These are phyloP conservation scores for Gastracanthus pulcherrimus DNA, from an alignment of 2,888 invertebrate genomes.

Conservation along the genomic window DNA sequence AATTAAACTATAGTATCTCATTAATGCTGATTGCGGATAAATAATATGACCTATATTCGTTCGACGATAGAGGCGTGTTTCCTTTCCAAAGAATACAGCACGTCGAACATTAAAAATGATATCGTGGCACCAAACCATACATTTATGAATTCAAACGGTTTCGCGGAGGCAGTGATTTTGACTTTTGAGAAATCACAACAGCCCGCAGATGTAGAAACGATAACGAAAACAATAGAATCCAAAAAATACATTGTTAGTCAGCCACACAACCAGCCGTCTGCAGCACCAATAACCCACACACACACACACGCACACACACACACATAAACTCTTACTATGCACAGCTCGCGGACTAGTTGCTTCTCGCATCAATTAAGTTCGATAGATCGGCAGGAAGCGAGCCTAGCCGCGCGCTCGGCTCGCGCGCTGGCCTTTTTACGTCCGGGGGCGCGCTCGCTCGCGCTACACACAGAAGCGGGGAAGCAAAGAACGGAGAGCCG, in stretches of 20 bases:
- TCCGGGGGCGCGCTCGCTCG: too few species aligned
- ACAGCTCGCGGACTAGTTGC: neutral
- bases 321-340: neutral
- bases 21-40: too few species aligned
- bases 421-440: constrained; percentile 46
- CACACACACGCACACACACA: neutral
- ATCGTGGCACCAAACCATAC: too few species aligned
- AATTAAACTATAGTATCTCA: too few species aligned
- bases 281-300: neutral
- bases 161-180: neutral
- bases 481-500: too few species aligned
- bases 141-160: neutral
- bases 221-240: neutral
- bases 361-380: constrained; percentile 54
- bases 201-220: too few species aligned
- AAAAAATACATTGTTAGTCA: neutral
- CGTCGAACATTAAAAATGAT: too few species aligned
- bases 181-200: neutral
- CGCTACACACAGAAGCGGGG: too few species aligned
- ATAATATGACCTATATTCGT: too few species aligned
- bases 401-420: neutral
- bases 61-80: neutral
- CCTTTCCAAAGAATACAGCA: neutral
- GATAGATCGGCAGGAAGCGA: constrained; percentile 62
- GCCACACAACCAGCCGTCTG: neutral